Conservation (phyloP, 2,113 vertebrate species). For the Ardeotis arabs region DNA sequence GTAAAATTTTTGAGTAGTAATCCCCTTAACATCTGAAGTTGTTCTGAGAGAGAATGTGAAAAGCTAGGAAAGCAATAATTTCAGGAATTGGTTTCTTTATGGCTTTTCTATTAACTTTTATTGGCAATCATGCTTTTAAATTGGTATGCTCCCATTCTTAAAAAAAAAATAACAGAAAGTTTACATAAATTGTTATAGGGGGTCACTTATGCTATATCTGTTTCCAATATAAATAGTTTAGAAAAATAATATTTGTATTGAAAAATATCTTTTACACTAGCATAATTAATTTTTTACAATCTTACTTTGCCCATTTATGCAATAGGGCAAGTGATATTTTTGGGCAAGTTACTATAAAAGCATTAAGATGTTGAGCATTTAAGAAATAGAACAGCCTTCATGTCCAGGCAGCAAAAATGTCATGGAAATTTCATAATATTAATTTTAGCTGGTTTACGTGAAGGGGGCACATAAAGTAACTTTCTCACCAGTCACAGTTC, state of each 20-base stretch:
- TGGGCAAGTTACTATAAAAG: neutral
- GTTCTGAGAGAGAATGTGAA: conserved; percentile 13
- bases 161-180: neutral
- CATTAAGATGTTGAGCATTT: neutral
- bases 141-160: neutral
- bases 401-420: neutral
- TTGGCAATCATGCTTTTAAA: neutral
- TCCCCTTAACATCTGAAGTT: neutral
- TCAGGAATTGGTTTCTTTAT: conserved; percentile 24
- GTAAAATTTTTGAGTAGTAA: neutral
- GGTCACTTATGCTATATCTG: neutral
- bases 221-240: neutral
- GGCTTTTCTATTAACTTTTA: neutral
- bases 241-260: neutral
- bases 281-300: neutral
- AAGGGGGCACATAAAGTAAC: neutral
- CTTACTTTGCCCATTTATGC: neutral
- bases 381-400: neutral
- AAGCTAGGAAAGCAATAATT: conserved; percentile 10
- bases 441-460: conserved; percentile 12
- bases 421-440: conserved; percentile 16
- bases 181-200: neutral
- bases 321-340: neutral
- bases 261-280: neutral
- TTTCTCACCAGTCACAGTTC: neutral